Percentiles rank a stretch among this genome's conserved stretches.
Conservation (phyloP, 1,140 invertebrate species). For the Eubasilissa regina region DNA sequence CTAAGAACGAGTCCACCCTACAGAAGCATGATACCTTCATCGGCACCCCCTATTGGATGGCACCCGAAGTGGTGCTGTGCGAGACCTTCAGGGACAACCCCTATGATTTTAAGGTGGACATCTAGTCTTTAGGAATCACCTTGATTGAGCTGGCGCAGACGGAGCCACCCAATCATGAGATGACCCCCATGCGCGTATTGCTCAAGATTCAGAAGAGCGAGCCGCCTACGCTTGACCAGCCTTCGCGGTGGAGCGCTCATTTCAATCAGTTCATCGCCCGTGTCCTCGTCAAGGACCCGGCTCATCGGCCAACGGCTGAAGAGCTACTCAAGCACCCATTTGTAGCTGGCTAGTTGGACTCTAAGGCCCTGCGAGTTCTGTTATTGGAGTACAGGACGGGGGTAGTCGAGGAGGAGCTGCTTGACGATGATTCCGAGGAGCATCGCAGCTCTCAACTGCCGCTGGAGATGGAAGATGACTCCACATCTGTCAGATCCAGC, state of each 20-base stretch:
- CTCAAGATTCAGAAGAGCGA: conserved; percentile 99
- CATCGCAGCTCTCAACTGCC: conserved; percentile 88
- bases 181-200: conserved; percentile 98
- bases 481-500: conserved; percentile 84
- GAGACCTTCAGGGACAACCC: conserved; percentile 99
- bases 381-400: conserved; percentile 96
- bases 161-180: conserved; percentile 99
- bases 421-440: conserved; percentile 85
- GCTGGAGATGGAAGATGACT: conserved; percentile 92
- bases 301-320: conserved; percentile 85
- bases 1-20: conserved; percentile 96
- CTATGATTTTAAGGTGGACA: conserved; percentile 99
- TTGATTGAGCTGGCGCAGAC: conserved; percentile 99
- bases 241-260: conserved; percentile 87
- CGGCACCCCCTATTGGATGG: conserved; percentile 98
- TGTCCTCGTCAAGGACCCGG: conserved; percentile 94
- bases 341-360: conserved; percentile 85
- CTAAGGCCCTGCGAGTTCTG: conserved; percentile 90
- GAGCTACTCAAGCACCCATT: conserved; percentile 93
- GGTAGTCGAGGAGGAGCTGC: conserved; percentile 93
- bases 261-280: conserved; percentile 96
- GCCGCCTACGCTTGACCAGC: conserved; percentile 93
- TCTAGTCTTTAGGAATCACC: conserved; percentile 99
- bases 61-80: conserved; percentile 98
- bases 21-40: conserved; percentile 99